Base-by-base conservation (phyloP, 2,113 vertebrate species). In the Pyrgilauda ruficollis region DNA sequence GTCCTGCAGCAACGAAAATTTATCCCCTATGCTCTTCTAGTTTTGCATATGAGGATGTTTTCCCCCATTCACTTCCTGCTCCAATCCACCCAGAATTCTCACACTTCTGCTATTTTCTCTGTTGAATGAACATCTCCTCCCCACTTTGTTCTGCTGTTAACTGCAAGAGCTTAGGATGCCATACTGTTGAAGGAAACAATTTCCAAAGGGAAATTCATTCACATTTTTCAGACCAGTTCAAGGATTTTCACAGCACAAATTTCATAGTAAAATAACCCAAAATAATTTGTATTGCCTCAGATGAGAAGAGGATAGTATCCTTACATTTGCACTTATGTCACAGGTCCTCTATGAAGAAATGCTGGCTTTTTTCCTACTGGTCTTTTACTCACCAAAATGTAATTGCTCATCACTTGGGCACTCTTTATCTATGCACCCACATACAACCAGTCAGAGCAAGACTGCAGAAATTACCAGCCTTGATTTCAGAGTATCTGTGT, bases 1-100 rank as follows among this genome's bases (percentile, higher is more conserved):
- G 59, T 56, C 43, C 33, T 62, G 46, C 11, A 84, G n/a, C 35
- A 88, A 30, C 19, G 23, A 76, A 80, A 49, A 49, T 28, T 50
- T 55, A 56, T 56, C 19, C 19, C 43, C 47, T 37, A 15, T 8
- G 37, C 23, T 80, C 59, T 86, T 86, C 44, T 10, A 35, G 47
- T 67, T 61, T 44, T 41, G 8, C 1, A 1, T 28, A 39, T 0
- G 0, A 64, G 33, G 33, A 73, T 61, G 11, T n/a, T 82, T 64
- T 49, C 6, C 12, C 33, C 15, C 18, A 12, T 76, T 24, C 21
- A 21, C 26, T 66, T 80, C 39, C 26, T 74, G 52, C 23, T 82
- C 33, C 17, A 20, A 2, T 21, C 15, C 62, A 44, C 37, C 20
- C 41, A 70, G 35, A 67, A 87, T 39, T 88, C 61, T 56, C 41